Evolutionary conservation across 2,888 invertebrate species (phyloP).

Genomic region (Drosophila austrosaltans): DNA sequence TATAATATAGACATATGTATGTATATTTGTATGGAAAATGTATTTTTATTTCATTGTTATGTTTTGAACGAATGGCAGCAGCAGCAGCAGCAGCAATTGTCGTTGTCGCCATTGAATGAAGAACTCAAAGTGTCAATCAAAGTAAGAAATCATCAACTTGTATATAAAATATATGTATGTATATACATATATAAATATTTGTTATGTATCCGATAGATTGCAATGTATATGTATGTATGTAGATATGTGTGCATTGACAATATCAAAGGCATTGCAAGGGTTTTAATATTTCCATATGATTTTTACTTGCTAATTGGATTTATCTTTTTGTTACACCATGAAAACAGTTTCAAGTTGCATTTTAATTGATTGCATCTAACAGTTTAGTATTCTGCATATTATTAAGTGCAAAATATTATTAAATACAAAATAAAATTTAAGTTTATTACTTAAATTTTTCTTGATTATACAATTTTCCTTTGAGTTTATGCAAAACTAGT

Average conservation of each 20-base stretch:
- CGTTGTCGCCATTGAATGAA: constrained; percentile 33
- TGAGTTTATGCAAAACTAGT: too few species aligned
- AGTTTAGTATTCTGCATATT: too few species aligned
- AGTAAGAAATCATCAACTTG: constrained; percentile 9
- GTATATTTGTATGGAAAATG: constrained; percentile 23
- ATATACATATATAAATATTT: not conserved
- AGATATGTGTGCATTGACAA: not conserved
- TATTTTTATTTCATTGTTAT: constrained; percentile 57
- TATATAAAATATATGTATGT: not conserved
- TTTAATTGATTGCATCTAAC: too few species aligned
- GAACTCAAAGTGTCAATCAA: constrained; percentile 24
- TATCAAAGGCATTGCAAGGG: not conserved
- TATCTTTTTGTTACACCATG: too few species aligned
- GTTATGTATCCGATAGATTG: not conserved
- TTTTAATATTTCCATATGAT: too few species aligned
- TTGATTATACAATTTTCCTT: too few species aligned
- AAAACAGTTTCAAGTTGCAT: too few species aligned
- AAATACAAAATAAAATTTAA: too few species aligned
- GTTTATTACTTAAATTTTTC: too few species aligned
- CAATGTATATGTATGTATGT: not conserved
- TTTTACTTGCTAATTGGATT: too few species aligned
- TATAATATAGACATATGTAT: constrained; percentile 9
- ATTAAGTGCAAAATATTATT: too few species aligned
- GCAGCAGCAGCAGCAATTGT: constrained; percentile 52
- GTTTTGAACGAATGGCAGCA: constrained; percentile 37